Percentiles rank a stretch among this genome's conserved stretches.
These are phyloP conservation scores for Mirounga angustirostris DNA, from an alignment of 2,113 vertebrate species.

Conservation along the genomic window DNA sequence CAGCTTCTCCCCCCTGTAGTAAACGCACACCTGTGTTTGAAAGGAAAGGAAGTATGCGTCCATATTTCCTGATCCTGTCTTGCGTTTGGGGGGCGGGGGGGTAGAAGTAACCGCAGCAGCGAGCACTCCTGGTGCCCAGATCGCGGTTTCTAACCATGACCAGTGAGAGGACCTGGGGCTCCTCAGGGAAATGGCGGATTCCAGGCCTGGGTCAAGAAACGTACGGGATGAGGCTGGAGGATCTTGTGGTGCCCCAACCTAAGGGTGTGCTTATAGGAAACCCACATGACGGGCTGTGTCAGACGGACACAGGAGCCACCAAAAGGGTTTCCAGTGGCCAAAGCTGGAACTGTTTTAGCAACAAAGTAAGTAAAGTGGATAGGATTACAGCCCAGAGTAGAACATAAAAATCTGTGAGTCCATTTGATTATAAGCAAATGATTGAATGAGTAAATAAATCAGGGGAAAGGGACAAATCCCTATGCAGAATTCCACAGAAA, in stretches of 20 bases:
- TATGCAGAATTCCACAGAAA: background rate
- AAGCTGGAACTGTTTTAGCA: background rate
- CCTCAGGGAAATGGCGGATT: fast-evolving
- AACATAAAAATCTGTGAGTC: fast-evolving
- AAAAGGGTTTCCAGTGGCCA: background rate
- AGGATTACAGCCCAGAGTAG: background rate
- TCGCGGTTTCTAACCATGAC: background rate
- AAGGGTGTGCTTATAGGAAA: background rate
- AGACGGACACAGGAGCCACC: background rate
- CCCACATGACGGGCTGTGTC: fast-evolving
- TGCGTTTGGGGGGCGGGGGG: background rate
- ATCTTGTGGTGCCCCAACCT: background rate
- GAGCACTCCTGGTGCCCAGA: fast-evolving
- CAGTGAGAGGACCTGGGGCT: background rate
- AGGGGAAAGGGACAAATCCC: too few relatives aligned
- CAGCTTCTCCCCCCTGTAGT: background rate
- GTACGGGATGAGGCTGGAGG: fast-evolving
- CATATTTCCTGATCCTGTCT: background rate
- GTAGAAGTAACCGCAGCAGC: fast-evolving
- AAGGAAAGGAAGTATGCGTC: fast-evolving
- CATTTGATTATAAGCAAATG: fast-evolving
- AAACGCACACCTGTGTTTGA: background rate
- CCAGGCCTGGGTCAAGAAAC: background rate
- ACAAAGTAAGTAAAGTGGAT: background rate
- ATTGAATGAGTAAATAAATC: fast-evolving